These are phyloP conservation scores for Drosophila navojoa DNA, from an alignment of 1,140 invertebrate genomes.

Conservation along the genomic window DNA sequence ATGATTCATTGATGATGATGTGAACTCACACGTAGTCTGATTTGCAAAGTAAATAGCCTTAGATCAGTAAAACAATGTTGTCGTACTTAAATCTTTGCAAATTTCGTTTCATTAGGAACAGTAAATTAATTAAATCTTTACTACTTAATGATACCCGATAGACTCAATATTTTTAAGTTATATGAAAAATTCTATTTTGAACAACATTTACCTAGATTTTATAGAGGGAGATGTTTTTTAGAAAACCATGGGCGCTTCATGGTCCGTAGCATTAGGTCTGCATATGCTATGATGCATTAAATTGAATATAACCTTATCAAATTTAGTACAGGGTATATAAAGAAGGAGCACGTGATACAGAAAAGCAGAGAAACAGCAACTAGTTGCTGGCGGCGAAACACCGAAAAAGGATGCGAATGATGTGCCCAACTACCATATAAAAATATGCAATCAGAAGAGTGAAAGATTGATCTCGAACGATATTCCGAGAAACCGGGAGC, in stretches of 20 bases:
- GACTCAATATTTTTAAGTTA: background rate
- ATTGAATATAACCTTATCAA: background rate
- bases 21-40: background rate
- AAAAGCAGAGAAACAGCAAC: slow-evolving; percentile 40
- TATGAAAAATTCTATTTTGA: too few species aligned
- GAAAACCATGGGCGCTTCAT: background rate
- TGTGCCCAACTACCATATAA: slow-evolving; percentile 78
- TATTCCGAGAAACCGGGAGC: slow-evolving; percentile 68
- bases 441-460: slow-evolving; percentile 77
- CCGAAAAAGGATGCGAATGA: slow-evolving; percentile 77
- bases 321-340: slow-evolving; percentile 1
- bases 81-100: slow-evolving; percentile 49
- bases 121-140: slow-evolving; percentile 13
- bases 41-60: background rate
- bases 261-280: background rate
- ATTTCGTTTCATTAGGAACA: slow-evolving; percentile 28
- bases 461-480: slow-evolving; percentile 77
- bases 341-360: slow-evolving; percentile 37
- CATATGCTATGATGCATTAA: too few species aligned
- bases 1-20: too few species aligned
- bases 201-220: too few species aligned
- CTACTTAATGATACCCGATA: background rate
- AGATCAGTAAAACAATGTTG: slow-evolving; percentile 6
- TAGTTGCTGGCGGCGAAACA: slow-evolving; percentile 41
- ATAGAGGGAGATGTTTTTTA: too few species aligned